Base-by-base conservation (phyloP, 2,797 vertebrate genomes). In the Clangula hyemalis region DNA sequence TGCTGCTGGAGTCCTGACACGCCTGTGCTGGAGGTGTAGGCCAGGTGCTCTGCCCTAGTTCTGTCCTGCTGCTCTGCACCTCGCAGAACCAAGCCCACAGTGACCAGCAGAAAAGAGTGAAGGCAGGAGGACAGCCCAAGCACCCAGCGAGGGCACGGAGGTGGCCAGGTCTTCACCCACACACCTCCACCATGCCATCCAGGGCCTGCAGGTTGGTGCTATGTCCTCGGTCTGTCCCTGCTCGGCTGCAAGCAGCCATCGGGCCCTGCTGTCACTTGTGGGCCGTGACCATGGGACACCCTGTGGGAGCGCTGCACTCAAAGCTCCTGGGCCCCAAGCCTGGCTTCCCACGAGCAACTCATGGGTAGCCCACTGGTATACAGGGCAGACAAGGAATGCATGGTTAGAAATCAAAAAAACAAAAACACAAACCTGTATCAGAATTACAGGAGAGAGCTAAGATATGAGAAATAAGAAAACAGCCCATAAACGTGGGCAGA, bases 1-100 rank as follows among this genome's bases (percentile, higher is more conserved):
- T 39, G 71, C 27, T 72, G 91, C 71, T 8, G 22, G 54, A 76
- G 60, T 64, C 57, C 64, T 70, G 43, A 65, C 39, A n/a, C 10
- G 25, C 53, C 25, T 15, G 0, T 8, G 16, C 3, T 47, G 54
- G 53, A n/a, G 24, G 28, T 57, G 68, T 45, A 61, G 64, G 66
- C 66, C 70, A 76, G 68, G n/a, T n/a, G 38, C 80, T 54, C 66
- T 38, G 56, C 41, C 28, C n/a, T 65, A 28, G 41, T 66, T 66
- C 51, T 1, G 3, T 51, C 43, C 58, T 53, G 8, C 1, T 11
- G 34, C 68, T 80, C 76, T 71, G 71, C n/a, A 34, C 8, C 83
- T 70, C 0, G 1, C 60, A 74, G 39, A 72, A 73, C 49, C 66
- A 60, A 0, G 0, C 28, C 51, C 51, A 6, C 1, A 17, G 38